A percentile compares a stretch with the other conserved stretches of the same genome.
Conservation (phyloP, 1,140 invertebrate species). For the Cydia splendana region DNA sequence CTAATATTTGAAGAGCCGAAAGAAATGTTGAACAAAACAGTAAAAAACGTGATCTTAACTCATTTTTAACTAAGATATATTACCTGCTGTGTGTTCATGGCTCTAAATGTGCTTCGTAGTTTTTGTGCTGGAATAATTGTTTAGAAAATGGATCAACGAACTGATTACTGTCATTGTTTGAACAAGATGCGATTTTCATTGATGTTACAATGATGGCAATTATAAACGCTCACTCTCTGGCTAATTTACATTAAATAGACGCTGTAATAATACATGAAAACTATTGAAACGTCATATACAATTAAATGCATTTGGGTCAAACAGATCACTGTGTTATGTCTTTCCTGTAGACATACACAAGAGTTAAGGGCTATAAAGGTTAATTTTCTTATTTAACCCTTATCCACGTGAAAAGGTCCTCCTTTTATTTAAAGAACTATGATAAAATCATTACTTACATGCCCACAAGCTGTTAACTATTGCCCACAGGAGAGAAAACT, state of each 20-base stretch:
- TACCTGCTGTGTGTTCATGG: not conserved
- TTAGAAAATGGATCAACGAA: conserved; percentile 15
- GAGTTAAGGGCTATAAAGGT: too few relatives aligned
- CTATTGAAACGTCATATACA: not conserved
- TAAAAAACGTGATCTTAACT: not conserved
- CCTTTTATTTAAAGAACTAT: too few relatives aligned
- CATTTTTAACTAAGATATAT: not conserved
- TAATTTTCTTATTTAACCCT: too few relatives aligned
- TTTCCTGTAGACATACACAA: too few relatives aligned
- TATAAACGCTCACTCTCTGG: conserved; percentile 11
- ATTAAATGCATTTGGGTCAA: not conserved
- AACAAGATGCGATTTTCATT: conserved; percentile 2
- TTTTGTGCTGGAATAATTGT: conserved; percentile 21
- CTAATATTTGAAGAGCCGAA: conserved; percentile 12
- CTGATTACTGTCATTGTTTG: conserved; percentile 18
- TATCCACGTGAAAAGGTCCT: too few relatives aligned
- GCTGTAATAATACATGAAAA: not conserved
- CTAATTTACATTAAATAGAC: conserved; percentile 7
- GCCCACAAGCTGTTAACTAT: too few relatives aligned
- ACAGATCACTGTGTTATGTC: too few relatives aligned
- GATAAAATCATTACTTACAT: too few relatives aligned
- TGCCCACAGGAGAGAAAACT: too few relatives aligned
- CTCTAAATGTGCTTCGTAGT: not conserved
- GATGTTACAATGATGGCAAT: conserved; percentile 14
- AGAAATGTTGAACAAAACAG: not conserved